Evolutionary conservation across 2,797 vertebrate genomes (phyloP), one percentile per base, ranked within the genome.

Genomic region (Onychomys leucogaster): DNA sequence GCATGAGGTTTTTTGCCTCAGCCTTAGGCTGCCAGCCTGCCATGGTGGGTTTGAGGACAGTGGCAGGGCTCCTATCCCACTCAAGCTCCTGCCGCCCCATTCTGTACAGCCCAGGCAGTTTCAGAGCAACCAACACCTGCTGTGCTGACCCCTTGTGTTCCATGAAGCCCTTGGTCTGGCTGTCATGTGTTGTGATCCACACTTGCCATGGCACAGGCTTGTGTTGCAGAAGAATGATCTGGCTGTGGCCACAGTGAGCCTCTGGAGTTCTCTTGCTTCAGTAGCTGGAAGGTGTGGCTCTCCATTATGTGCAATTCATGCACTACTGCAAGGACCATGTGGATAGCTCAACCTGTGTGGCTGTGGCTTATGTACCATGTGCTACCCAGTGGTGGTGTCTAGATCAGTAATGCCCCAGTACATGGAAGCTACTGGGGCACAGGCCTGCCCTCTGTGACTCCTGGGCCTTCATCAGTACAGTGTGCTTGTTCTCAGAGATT

Each of bases 401-500:
- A 8, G 19, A 14, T 82, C 41, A 34, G 59, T 34, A 37, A 52
- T 34, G 69, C 55, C 41, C 34, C 29, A 37, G 84, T 27, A 6
- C n/a, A 65, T 25, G 34, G 88, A 61, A 29, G 84, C 84, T 43
- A 8, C 43, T 37, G 23, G 80, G 85, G 61, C 34, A 63, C 59
- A 41, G 34, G 75, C 75, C 89, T 37, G 25, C 69, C 61, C 69
- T n/a, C 4, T 52, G 61, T 27, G 11, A 59, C 4, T 1, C 12
- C 34, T 0, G n/a, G 61, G 78, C 86, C 71, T 61, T 43, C 13
- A 12, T 80, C 59, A 37, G 87, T 76, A 21, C 57, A 59, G 65
- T 88, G 75, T 63, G 78, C 81, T 81, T 87, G 65, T 93, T 49
- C 59, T 86, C 78, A 95, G 61, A 93, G 87, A 90, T 55, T 55